Evolutionary conservation across 2,113 vertebrate genomes (phyloP), one percentile per base, ranked within the genome.

Genomic region (Lycaon pictus): DNA sequence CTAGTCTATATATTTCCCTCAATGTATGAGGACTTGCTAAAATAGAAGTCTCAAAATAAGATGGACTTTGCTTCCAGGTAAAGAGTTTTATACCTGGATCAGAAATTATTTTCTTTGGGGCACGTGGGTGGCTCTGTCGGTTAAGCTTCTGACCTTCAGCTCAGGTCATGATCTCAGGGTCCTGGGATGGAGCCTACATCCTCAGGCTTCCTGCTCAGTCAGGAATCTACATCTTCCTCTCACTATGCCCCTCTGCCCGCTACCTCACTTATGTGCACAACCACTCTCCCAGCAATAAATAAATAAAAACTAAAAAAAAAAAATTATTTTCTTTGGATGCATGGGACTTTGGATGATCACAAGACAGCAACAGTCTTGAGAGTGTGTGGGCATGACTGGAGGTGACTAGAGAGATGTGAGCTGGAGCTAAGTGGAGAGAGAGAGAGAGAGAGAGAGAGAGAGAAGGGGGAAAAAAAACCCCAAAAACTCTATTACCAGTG

Each of bases 21-120:
- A 79, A 13, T 48, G 11, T 7, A 71, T 56, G 9, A 94, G 74
- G 2, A 82, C 4, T 72, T 96, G 77, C 32, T 86, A 72, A 84
- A 72, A 80, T 16, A 79, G 65, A 80, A 71, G 11, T 92, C 53
- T 94, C 48, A 60, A 83, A 82, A 63, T 72, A 77, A 56, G 48
- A 84, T n/a, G 53, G 71, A 63, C 7, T 72, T 85, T 65, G 10
- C 12, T 35, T 93, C 23, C 20, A 81, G 48, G 60, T 43, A 77
- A 67, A 81, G 22, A 0, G 1, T 55, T 94, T 76, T 88, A 35
- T 63, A 81, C 13, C n/a, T 93, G 65, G 5, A 16, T 69, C 25
- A 72, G 35, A 95, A 93, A 83, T 27, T 0, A 79, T 67, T 79
- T 88, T 85, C 35, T 84, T 88, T 98, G 93, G 13, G 67, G 32